These are phyloP conservation scores for Idaea straminata DNA, from an alignment of 2,888 invertebrate species.

Conservation along the genomic window DNA sequence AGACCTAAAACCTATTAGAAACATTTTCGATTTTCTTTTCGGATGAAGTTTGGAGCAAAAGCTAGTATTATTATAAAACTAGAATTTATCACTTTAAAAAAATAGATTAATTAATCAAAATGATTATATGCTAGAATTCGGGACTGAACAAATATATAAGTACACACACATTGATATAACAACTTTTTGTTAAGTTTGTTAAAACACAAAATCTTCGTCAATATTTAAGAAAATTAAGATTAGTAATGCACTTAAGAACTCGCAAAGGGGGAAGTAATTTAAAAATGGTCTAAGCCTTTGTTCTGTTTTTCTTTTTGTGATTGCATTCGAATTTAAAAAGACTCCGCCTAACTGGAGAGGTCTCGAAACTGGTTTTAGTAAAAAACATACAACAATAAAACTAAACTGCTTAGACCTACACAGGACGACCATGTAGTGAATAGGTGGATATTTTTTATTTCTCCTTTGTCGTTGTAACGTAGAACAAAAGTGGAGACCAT, in stretches of 20 bases:
- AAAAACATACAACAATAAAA: slow-evolving; percentile 1
- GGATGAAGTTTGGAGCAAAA: no score
- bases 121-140: no score
- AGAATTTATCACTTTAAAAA: no score
- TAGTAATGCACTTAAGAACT: background rate
- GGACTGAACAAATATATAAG: no score
- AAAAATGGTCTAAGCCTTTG: background rate
- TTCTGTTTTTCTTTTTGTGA: background rate
- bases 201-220: no score
- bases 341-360: background rate
- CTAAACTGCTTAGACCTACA: background rate
- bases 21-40: no score
- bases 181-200: no score
- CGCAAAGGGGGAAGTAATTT: background rate
- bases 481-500: background rate
- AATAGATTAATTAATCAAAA: no score
- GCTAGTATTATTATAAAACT: no score
- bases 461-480: background rate
- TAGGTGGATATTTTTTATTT: background rate
- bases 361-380: background rate
- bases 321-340: background rate
- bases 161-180: no score
- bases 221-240: background rate
- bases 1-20: no score
- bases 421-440: slow-evolving; percentile 1